Percentiles rank a stretch among this genome's conserved stretches.
Evolutionary conservation across 2,888 invertebrate genomes (phyloP).

Genomic region (Acrobasis repandana): DNA sequence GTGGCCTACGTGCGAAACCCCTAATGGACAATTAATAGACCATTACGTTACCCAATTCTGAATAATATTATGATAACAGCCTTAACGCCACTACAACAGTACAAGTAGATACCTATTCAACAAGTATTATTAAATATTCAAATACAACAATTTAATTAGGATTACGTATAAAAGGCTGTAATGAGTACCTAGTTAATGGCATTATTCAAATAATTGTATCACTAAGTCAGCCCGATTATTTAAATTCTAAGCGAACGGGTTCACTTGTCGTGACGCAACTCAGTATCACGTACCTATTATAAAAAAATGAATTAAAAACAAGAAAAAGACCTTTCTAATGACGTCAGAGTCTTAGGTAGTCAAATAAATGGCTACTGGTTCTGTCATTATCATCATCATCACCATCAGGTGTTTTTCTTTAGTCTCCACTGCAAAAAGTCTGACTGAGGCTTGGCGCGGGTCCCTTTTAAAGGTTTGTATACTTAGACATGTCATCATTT

Average conservation of each 20-base stretch:
- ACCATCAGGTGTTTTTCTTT: no score
- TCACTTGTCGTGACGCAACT: not conserved
- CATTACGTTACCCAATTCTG: not conserved
- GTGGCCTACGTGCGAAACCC: conserved; percentile 13
- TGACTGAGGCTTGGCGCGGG: no score
- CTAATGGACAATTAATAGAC: conserved; percentile 4
- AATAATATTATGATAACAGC: conserved; percentile 4
- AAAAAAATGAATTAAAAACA: no score
- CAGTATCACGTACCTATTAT: not conserved
- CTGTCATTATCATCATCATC: no score
- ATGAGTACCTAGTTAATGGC: not conserved
- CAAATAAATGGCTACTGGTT: no score
- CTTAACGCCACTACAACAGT: conserved; percentile 1
- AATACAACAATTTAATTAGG: conserved; percentile 1
- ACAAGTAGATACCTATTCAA: not conserved
- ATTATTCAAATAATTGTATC: not conserved
- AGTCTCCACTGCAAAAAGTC: no score
- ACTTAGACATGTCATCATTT: no score
- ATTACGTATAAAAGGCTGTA: not conserved
- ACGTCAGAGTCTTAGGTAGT: no score
- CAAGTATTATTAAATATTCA: not conserved
- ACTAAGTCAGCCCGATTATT: not conserved
- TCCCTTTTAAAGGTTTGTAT: no score
- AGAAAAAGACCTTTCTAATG: no score
- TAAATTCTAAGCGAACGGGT: not conserved